Evolutionary conservation across 2,113 vertebrate species (phyloP), one percentile per base, ranked within the genome.

Genomic region (Blennius ocellaris): DNA sequence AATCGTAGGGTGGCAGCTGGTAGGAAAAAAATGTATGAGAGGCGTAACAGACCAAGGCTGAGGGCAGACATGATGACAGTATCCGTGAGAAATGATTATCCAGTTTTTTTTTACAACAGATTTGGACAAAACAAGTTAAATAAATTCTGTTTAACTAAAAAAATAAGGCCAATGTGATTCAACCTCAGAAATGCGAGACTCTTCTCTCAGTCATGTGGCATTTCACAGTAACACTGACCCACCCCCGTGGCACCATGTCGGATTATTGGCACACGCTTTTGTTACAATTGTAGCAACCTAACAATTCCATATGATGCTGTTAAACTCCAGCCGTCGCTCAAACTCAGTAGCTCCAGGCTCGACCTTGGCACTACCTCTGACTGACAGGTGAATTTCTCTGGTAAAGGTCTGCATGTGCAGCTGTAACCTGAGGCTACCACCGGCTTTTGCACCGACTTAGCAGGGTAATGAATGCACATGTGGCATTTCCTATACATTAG

Each of bases 401-500:
- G 50, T 70, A 84, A 84, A 89, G 75, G 66, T 87, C 62, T 15
- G 2, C 40, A 39, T 11, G 52, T 59, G 16, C 47, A 62, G 65
- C 64, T 64, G 56, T 53, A 17, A 76, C 85, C 78, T 66, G 53
- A 5, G 76, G 86, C 81, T 49, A 61, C 48, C 11, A 2, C 0
- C 0, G 53, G 52, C 82, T 78, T 84, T 87, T 77, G 9, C 45
- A 1, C 40, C 43, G 41, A 48, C 21, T 41, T 6, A 11, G 39
- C 55, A 53, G 58, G 53, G 57, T 76, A 83, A 88, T 78, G 56
- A 79, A 81, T 70, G 69, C 84, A 73, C 60, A 45, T 54, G 60
- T 86, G 80, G 54, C 83, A 73, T 85, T 90, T 87, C 71, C 71
- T 69, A 81, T 81, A 82, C 80, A 81, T 85, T 80, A 70, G 48